phyloP scores from a whole-genome alignment of 2,888 invertebrate genomes.

The Lithosia quadra region DNA sequence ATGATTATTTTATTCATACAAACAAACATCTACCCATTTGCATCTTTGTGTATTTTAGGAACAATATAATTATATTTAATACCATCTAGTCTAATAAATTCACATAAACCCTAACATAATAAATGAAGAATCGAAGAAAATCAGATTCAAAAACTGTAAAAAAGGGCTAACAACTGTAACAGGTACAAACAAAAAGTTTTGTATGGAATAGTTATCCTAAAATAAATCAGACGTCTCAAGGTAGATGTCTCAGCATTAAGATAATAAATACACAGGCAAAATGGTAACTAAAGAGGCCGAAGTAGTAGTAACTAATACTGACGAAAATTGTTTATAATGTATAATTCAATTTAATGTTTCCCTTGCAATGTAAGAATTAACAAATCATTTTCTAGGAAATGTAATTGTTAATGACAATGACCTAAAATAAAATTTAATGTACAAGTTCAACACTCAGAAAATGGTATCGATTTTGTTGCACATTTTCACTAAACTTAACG shows the following conservation, averaged over 20 bases:
- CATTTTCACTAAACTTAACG: too few species aligned
- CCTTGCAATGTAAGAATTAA: slow-evolving; percentile 22
- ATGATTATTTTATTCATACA: slow-evolving; percentile 40
- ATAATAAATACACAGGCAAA: slow-evolving; percentile 26
- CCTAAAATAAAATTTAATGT: slow-evolving; percentile 77
- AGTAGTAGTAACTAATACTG: slow-evolving; percentile 25
- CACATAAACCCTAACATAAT: slow-evolving; percentile 15
- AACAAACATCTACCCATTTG: slow-evolving; percentile 51
- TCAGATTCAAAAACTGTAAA: background rate
- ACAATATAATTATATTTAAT: slow-evolving; percentile 23
- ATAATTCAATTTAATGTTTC: slow-evolving; percentile 13
- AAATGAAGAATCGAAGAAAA: background rate
- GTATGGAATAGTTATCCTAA: slow-evolving; percentile 29
- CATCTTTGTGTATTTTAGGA: slow-evolving; percentile 28
- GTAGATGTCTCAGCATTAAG: slow-evolving; percentile 39
- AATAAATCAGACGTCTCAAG: slow-evolving; percentile 1
- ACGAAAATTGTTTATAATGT: slow-evolving; percentile 5
- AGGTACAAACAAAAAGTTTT: background rate
- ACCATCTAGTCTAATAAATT: slow-evolving; percentile 20
- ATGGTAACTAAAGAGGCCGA: slow-evolving; percentile 52
- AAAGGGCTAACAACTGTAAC: background rate
- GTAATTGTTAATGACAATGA: slow-evolving; percentile 74
- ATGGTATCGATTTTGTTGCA: too few species aligned
- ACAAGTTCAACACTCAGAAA: slow-evolving; percentile 77
- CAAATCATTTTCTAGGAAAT: slow-evolving; percentile 42